A percentile compares a stretch with the other conserved stretches of the same genome.
phyloP scores from a whole-genome alignment of 2,888 invertebrate genomes.

The Drosophila nigricruria region DNA sequence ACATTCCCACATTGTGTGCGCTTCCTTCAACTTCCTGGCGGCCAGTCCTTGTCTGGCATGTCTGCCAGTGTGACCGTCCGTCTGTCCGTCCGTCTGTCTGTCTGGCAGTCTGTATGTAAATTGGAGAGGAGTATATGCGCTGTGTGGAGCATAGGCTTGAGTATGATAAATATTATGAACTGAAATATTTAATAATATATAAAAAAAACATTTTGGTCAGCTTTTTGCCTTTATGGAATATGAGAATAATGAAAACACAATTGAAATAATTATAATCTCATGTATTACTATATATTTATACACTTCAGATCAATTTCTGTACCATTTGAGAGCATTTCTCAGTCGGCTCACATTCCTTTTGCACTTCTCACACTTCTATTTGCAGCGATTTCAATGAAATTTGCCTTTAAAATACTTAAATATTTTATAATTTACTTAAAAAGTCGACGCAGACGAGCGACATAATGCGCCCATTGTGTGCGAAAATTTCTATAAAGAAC shows the following conservation, averaged over 20 bases:
- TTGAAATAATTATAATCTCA: too few species aligned
- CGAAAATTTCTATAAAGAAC: constrained; percentile 40
- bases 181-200: too few species aligned
- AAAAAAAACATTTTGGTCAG: too few species aligned
- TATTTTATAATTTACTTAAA: constrained; percentile 70
- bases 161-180: background rate
- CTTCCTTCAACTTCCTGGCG: constrained; percentile 65
- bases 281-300: too few species aligned
- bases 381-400: background rate
- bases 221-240: too few species aligned
- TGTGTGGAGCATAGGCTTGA: background rate
- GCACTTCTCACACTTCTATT: background rate
- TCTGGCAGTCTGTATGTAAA: too few species aligned
- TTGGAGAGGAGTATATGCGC: background rate
- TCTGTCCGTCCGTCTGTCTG: background rate
- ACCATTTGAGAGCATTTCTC: too few species aligned
- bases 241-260: too few species aligned
- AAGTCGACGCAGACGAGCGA: constrained; percentile 26
- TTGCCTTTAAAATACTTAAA: constrained; percentile 45
- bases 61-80: constrained; percentile 38
- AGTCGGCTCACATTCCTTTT: background rate
- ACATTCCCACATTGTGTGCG: constrained; percentile 70
- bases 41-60: constrained; percentile 46
- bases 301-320: too few species aligned
- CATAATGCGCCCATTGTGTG: constrained; percentile 58